Conservation (phyloP, 2,797 vertebrate species). For the Rhinoraja longicauda region DNA sequence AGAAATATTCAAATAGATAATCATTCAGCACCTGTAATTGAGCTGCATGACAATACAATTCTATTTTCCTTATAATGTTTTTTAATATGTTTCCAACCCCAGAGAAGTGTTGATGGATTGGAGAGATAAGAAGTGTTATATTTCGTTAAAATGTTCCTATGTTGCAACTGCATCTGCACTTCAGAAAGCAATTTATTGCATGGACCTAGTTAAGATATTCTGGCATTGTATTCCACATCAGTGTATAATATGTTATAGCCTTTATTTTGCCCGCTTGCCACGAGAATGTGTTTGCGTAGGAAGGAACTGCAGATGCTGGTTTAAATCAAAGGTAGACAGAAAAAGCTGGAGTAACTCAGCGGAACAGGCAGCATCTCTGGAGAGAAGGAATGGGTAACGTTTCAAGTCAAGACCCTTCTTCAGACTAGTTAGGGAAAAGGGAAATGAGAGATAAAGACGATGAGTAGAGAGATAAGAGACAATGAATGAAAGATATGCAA, state of each 20-base stretch:
- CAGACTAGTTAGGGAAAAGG: no score
- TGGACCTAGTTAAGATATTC: neutral
- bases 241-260: neutral
- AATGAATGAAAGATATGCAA: no score
- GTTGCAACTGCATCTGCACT: neutral
- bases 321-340: no score
- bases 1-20: neutral
- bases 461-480: no score
- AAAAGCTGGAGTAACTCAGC: no score
- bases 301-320: no score
- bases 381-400: no score
- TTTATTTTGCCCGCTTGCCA: neutral
- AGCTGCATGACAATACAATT: neutral
- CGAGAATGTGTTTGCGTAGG: neutral
- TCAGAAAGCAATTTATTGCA: neutral
- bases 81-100: neutral
- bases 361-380: no score
- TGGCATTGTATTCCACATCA: neutral
- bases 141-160: neutral
- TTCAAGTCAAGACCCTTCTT: no score
- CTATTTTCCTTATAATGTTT: neutral
- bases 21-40: neutral
- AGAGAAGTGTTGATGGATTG: neutral
- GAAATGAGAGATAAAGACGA: no score
- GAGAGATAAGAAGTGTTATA: neutral